A percentile compares a stretch with the other conserved stretches of the same genome.
These are phyloP conservation scores for Uloborus plumipes DNA, from an alignment of 2,888 invertebrate genomes.

Conservation along the genomic window DNA sequence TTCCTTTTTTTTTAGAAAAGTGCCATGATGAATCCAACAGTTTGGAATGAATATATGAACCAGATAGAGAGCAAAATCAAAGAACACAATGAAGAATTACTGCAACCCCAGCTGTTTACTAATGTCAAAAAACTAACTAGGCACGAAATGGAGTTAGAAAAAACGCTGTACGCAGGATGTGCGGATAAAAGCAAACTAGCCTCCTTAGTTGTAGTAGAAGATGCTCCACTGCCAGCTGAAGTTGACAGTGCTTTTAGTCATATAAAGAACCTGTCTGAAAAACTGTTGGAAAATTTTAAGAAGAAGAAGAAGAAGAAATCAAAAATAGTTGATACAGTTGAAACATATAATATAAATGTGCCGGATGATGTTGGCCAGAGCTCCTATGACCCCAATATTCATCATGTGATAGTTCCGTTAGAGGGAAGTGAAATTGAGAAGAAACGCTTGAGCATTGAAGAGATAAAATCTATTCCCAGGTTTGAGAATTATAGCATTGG, in stretches of 20 bases:
- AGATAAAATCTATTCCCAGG: conserved; percentile 43
- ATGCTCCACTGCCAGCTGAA: background rate
- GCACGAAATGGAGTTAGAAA: conserved; percentile 62
- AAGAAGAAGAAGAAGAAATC: conserved; percentile 13
- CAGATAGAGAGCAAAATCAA: conserved; percentile 40
- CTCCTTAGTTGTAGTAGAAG: conserved; percentile 12
- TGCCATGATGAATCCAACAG: conserved; percentile 26
- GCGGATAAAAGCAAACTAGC: conserved; percentile 36
- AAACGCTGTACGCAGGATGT: conserved; percentile 55
- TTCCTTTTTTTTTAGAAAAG: conserved; percentile 16
- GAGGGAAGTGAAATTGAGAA: conserved; percentile 33
- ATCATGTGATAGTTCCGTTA: conserved; percentile 50
- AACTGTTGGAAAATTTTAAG: conserved; percentile 17
- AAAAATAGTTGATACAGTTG: too few species aligned
- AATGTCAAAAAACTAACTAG: conserved; percentile 48
- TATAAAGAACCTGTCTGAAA: conserved; percentile 38
- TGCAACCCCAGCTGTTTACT: conserved; percentile 28
- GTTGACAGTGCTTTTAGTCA: conserved; percentile 23
- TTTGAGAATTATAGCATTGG: conserved; percentile 48
- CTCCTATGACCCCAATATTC: conserved; percentile 42
- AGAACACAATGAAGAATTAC: conserved; percentile 26
- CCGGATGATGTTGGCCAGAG: too few species aligned
- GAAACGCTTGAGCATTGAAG: conserved; percentile 33
- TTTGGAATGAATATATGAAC: conserved; percentile 21
- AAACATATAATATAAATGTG: too few species aligned